Percentiles rank a stretch among this genome's conserved stretches.
Evolutionary conservation across 1,140 invertebrate species (phyloP).

Genomic region (Tribolium madens): DNA sequence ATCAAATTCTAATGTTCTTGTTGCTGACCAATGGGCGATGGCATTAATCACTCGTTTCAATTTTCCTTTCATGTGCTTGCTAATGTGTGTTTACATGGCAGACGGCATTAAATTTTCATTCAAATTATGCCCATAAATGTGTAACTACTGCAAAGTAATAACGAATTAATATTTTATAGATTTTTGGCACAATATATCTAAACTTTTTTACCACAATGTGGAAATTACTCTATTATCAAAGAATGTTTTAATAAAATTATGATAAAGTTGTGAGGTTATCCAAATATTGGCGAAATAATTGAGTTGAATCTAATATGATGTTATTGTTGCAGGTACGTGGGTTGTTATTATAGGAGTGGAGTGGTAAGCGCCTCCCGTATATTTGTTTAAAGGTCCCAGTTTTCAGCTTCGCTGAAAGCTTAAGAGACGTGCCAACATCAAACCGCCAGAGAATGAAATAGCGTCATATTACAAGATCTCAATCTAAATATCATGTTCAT

Average conservation of each 20-base stretch:
- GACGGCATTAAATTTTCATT: conserved; percentile 15
- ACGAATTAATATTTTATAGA: too few species aligned
- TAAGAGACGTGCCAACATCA: conserved; percentile 33
- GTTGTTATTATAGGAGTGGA: conserved; percentile 18
- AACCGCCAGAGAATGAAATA: conserved; percentile 33
- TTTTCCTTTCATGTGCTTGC: conserved; percentile 19
- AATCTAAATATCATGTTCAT: conserved; percentile 38
- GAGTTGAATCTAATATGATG: conserved; percentile 20
- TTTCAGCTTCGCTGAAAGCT: conserved; percentile 30
- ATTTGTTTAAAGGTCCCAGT: conserved; percentile 23
- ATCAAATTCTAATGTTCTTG: conserved; percentile 10
- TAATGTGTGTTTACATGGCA: conserved; percentile 8
- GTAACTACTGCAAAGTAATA: too few species aligned
- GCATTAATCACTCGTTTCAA: conserved; percentile 28
- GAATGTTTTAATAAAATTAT: too few species aligned
- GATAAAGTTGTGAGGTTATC: neutral
- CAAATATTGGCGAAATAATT: conserved; percentile 25
- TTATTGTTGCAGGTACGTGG: conserved; percentile 31
- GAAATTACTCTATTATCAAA: too few species aligned
- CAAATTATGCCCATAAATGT: neutral
- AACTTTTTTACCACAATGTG: too few species aligned
- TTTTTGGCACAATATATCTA: too few species aligned
- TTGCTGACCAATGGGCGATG: conserved; percentile 7
- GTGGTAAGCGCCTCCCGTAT: conserved; percentile 26
- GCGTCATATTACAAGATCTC: conserved; percentile 35